These are phyloP conservation scores for Furcula furcula DNA, from an alignment of 2,888 invertebrate genomes.

Conservation along the genomic window DNA sequence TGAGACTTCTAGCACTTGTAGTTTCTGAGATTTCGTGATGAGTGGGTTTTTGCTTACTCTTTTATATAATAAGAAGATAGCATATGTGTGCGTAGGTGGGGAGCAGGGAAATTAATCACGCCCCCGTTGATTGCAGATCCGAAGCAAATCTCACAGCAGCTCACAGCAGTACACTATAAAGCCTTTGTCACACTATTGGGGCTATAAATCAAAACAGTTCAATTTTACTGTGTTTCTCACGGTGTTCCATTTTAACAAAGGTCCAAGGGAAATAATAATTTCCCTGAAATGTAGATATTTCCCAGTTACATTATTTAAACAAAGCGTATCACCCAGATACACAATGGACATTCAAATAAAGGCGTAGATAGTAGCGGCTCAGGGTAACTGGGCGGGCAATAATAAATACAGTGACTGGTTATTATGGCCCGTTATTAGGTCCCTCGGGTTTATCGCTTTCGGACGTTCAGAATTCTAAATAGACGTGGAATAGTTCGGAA, in stretches of 20 bases:
- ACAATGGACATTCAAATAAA: slow-evolving; percentile 52
- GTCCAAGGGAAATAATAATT: not conserved
- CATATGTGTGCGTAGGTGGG: slow-evolving; percentile 16
- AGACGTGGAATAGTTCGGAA: slow-evolving; percentile 15
- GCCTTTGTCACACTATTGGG: slow-evolving; percentile 9
- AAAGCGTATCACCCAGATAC: slow-evolving; percentile 30
- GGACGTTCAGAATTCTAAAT: slow-evolving; percentile 50
- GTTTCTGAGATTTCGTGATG: no score
- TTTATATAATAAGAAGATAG: no score
- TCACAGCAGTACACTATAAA: slow-evolving; percentile 26
- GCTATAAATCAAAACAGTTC: not conserved
- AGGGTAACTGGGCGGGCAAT: slow-evolving; percentile 31
- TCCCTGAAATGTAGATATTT: not conserved
- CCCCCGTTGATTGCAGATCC: slow-evolving; percentile 27
- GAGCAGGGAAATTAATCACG: slow-evolving; percentile 37
- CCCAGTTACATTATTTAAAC: not conserved
- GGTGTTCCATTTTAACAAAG: not conserved
- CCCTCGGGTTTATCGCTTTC: slow-evolving; percentile 42
- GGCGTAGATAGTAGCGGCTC: slow-evolving; percentile 29
- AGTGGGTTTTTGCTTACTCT: no score
- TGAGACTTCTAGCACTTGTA: no score
- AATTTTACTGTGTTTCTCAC: not conserved
- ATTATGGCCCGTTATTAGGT: slow-evolving; percentile 53
- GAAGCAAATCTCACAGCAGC: slow-evolving; percentile 23
- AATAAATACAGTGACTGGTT: slow-evolving; percentile 41